Base-by-base conservation (phyloP, 2,797 vertebrate genomes). In the Catharus ustulatus region DNA sequence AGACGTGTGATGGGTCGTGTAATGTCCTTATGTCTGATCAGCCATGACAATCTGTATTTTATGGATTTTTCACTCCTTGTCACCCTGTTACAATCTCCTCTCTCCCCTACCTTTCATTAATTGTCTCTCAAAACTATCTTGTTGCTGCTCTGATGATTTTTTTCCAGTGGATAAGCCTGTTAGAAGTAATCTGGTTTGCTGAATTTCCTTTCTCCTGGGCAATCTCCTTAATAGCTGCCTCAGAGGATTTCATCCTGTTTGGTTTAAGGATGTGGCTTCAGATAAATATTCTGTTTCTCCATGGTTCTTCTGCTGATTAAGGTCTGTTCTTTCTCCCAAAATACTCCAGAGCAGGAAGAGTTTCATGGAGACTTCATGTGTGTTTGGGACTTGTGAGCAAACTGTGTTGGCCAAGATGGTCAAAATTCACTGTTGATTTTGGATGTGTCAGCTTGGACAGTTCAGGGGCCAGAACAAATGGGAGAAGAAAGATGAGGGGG, bases 151-250 rank as follows among this genome's bases (percentile, higher is more conserved):
- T 84, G 92, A 92, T 91, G 80, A 38, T 87, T 90, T 90, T 90
- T 91, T 87, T 92, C 75, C 81, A 71, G 69, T 29, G 80, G 91
- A 73, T 97, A 94, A 96, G 95, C 95, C 92, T 93, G 95, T 97
- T 97, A 96, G 58, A 90, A 89, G 75, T 96, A 96, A 97, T 97
- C 96, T 96, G 86, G 90, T 97, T 97, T 96, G 91, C 94, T 92
- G 93, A 94, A 97, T 97, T 95, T 94, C 91, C 91, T 93, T 75
- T 94, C 78, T 13, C 6, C 72, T 57, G 73, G 87, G 63, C 84
- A 55, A 54, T 83, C 87, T 52, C 29, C 40, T 78, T 96, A 95
- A 59, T 38, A 92, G 63, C 57, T 5, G 24, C 90, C 86, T 83
- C 13, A 0, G 45, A 94, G 71, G 62, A 75, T 87, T 87, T 84